Base-by-base conservation (phyloP, 2,113 vertebrate species). In the Planiliza haematocheilus region DNA sequence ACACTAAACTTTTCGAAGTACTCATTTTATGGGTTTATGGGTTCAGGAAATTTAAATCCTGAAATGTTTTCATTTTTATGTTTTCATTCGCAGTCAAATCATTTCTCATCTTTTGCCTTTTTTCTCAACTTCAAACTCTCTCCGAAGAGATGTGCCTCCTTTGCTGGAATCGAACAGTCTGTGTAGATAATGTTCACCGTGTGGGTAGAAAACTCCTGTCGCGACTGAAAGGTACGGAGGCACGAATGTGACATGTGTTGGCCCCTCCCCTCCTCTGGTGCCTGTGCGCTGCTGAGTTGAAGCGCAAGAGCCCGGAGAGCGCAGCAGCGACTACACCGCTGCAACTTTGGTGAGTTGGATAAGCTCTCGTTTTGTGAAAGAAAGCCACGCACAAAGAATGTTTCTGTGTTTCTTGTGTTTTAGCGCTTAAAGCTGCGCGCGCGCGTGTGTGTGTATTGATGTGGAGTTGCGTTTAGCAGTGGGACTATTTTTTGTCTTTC, bases 301-400 rank as follows among this genome's bases (percentile, higher is more conserved):
- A 53, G 73, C 89, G 89, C 87, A 86, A 16, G 84, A 88, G 55
- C 74, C 78, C 63, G 65, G 84, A 80, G 85, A 87, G 89, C 87
- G 86, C 81, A 89, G 74, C 81, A 89, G 84, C 80, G 70, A 84
- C 86, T 88, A 86, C 66, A 71, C 59, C 78, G 70, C 90, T 50
- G 81, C 64, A 56, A 84, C 81, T 86, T 93, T 88, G 86, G 93
- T 93, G 88, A 94, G 93, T 94, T 81, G 61, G 77, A 78, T 51
- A 77, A 68, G 49, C 52, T 80, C 52, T 41, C 16, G 16, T 72
- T 60, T 77, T 51, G 36, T 70, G 57, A 70, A 37, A 16, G 24
- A 55, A 77, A 68, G 24, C 37, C 56, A 5, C 16, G 3, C 2
- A 13, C 12, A 39, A 8, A 4, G 1, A 3, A 1, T 4, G 0